Evolutionary conservation across 1,140 invertebrate genomes (phyloP).

Genomic region (Zaprionus davidi): DNA sequence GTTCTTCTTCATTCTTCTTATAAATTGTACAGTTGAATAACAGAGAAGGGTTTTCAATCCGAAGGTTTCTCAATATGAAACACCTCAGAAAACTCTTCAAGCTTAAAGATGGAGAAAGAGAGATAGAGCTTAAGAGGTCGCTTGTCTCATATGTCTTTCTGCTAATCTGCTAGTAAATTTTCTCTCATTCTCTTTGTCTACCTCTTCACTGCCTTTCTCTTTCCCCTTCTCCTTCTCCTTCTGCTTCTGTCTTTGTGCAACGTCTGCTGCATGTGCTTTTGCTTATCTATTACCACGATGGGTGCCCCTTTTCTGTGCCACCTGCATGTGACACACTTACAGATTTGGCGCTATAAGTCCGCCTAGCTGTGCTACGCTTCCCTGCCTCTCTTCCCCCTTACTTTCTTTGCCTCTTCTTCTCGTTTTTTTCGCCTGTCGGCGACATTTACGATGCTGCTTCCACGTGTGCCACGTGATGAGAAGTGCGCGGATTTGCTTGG

Average conservation of each 20-base stretch:
- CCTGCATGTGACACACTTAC: conserved; percentile 1
- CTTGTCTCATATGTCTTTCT: background rate
- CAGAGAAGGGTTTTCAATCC: too few species aligned
- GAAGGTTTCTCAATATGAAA: too few species aligned
- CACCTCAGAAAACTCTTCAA: background rate
- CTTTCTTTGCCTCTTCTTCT: too few species aligned
- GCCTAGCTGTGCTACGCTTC: background rate
- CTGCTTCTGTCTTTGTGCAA: background rate
- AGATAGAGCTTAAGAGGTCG: background rate
- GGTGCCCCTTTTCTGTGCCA: background rate
- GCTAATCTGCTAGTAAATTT: conserved; percentile 8
- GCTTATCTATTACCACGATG: background rate
- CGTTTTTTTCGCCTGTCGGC: background rate
- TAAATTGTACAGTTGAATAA: too few species aligned
- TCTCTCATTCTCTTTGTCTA: background rate
- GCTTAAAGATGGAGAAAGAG: background rate
- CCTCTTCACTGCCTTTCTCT: background rate
- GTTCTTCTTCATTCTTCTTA: too few species aligned
- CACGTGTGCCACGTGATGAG: conserved; percentile 21
- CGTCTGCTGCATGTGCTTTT: conserved; percentile 2
- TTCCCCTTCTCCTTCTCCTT: too few species aligned
- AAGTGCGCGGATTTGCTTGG: conserved; percentile 23
- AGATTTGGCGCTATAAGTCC: background rate
- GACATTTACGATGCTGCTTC: conserved; percentile 2
- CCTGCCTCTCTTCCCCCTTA: background rate